phyloP scores from a whole-genome alignment of 1,140 invertebrate species.

The Telenomus remus region DNA sequence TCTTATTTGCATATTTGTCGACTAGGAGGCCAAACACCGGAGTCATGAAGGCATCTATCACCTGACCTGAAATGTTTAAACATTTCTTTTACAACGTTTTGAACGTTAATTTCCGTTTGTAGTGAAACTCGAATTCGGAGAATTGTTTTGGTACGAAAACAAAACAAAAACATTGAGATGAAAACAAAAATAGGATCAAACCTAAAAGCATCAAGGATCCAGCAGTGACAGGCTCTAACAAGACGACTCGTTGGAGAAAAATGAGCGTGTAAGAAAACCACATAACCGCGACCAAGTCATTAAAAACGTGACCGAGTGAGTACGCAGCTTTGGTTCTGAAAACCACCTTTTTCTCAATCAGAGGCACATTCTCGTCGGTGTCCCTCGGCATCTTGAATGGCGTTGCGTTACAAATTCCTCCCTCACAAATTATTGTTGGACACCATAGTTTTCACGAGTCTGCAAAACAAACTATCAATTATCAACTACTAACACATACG shows the following conservation, averaged over 20 bases:
- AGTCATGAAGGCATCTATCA: slow-evolving; percentile 90
- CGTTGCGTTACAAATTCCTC: background rate
- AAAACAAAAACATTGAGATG: no score
- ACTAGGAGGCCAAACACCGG: slow-evolving; percentile 90
- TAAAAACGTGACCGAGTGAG: slow-evolving; percentile 91
- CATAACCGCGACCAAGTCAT: slow-evolving; percentile 93
- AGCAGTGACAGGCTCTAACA: slow-evolving; percentile 83
- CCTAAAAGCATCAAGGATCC: slow-evolving; percentile 86
- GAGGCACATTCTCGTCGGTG: slow-evolving; percentile 55
- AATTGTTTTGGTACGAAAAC: no score
- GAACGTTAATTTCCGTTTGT: slow-evolving; percentile 8
- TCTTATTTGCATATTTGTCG: slow-evolving; percentile 84
- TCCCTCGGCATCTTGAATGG: slow-evolving; percentile 33
- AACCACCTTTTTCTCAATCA: slow-evolving; percentile 62
- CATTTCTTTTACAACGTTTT: background rate
- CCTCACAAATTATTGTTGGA: background rate
- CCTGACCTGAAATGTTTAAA: slow-evolving; percentile 85
- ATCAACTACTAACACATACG: background rate
- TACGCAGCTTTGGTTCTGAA: slow-evolving; percentile 79
- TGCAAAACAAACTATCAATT: background rate
- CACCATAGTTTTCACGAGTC: background rate
- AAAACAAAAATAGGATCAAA: slow-evolving; percentile 59
- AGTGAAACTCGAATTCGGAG: no score
- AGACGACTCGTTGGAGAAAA: slow-evolving; percentile 87
- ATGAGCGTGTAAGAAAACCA: slow-evolving; percentile 96